phyloP scores from a whole-genome alignment of 2,113 vertebrate species.

The Tupaia tana region DNA sequence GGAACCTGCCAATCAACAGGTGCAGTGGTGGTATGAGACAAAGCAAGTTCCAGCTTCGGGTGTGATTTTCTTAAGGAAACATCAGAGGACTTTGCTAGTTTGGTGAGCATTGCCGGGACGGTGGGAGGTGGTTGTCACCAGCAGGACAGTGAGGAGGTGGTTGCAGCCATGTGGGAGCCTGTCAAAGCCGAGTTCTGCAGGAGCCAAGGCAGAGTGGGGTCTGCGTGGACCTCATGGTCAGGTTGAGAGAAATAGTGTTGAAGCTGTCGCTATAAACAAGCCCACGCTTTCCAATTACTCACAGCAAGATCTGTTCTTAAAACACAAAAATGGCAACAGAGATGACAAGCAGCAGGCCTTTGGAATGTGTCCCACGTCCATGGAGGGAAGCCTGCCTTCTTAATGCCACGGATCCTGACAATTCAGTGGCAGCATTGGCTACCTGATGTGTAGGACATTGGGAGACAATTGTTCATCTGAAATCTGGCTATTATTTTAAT shows the following conservation, averaged over 20 bases:
- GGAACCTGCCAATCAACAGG: neutral
- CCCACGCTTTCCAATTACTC: constrained; percentile 39
- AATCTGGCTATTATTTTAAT: neutral
- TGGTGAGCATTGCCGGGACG: neutral
- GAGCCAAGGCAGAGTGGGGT: neutral
- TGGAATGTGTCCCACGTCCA: neutral
- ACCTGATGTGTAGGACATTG: neutral
- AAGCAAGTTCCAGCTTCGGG: neutral
- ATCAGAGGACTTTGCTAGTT: neutral
- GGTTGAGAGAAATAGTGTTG: neutral
- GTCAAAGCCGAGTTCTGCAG: neutral
- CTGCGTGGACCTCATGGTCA: neutral
- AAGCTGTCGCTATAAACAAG: neutral
- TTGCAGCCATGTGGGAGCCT: neutral
- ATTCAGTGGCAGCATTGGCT: neutral
- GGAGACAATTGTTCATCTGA: neutral
- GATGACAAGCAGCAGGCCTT: neutral
- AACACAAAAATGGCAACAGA: constrained; percentile 2
- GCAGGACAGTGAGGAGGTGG: neutral
- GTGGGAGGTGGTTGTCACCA: neutral
- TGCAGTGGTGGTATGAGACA: fast-evolving
- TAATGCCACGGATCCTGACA: neutral
- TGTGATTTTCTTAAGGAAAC: neutral
- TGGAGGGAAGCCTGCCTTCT: neutral
- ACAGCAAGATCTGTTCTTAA: constrained; percentile 43